Percentiles rank a stretch among this genome's conserved stretches.
These are phyloP conservation scores for Gymnorhina tibicen DNA, from an alignment of 2,113 vertebrate genomes.

Conservation along the genomic window DNA sequence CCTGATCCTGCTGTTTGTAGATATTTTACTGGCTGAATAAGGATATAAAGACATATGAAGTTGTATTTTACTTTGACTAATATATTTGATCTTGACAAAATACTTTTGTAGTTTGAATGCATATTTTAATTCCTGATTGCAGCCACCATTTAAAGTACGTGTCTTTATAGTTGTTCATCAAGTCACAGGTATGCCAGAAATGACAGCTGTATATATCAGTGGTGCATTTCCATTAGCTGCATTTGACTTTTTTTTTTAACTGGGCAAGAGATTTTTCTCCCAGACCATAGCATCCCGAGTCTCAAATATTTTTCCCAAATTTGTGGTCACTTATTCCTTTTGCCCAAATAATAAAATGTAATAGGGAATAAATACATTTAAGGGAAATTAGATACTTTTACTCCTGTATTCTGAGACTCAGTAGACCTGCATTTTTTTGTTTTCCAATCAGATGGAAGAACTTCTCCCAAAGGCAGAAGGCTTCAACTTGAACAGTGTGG, in stretches of 20 bases:
- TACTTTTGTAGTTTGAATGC: background rate
- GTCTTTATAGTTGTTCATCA: background rate
- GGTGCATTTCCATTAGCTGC: background rate
- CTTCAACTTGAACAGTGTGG: background rate
- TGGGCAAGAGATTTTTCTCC: background rate
- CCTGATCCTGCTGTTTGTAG: background rate
- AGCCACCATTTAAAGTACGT: background rate
- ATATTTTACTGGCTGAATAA: background rate
- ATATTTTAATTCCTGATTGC: background rate
- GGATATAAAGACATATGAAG: background rate
- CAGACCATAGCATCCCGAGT: background rate
- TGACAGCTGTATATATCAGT: background rate
- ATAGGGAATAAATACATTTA: background rate
- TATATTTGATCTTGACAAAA: background rate
- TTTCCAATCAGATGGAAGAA: background rate
- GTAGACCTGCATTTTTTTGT: background rate
- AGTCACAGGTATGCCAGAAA: background rate
- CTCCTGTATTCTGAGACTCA: background rate
- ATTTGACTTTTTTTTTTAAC: background rate
- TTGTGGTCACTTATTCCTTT: background rate
- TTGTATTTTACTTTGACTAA: background rate
- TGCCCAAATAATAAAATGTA: background rate
- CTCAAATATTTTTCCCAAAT: background rate
- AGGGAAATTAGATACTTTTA: background rate
- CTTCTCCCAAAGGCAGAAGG: background rate